Conservation (phyloP, 2,888 invertebrate genomes). For the Calameuta filiformis region DNA sequence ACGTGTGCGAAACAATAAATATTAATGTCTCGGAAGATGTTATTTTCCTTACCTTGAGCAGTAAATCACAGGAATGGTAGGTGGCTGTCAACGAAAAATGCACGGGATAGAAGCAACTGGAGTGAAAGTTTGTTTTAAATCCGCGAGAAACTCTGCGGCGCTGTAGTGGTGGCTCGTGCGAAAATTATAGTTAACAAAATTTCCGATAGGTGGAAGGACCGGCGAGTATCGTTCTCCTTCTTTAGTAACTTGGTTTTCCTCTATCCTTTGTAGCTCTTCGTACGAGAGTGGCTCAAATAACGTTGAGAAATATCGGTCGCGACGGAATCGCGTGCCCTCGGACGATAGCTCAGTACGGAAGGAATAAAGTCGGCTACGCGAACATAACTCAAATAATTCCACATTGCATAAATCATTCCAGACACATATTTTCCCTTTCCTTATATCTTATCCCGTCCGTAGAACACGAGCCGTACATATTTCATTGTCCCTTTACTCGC, state of each 20-base stretch:
- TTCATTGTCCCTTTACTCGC: conserved; percentile 33
- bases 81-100: conserved; percentile 64
- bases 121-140: conserved; percentile 60
- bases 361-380: conserved; percentile 7
- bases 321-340: conserved; percentile 6
- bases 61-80: conserved; percentile 61
- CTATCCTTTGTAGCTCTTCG: neutral
- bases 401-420: conserved; percentile 21
- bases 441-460: conserved; percentile 31
- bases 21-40: conserved; percentile 59
- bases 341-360: neutral
- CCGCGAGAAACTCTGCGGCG: conserved; percentile 32
- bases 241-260: neutral
- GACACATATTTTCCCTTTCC: conserved; percentile 20
- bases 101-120: conserved; percentile 56
- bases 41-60: conserved; percentile 46
- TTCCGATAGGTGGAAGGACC: neutral
- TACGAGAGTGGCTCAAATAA: neutral
- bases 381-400: conserved; percentile 9
- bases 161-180: neutral
- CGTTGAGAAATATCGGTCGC: neutral
- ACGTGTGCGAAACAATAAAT: conserved; percentile 61
- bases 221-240: neutral
- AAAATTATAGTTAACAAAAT: neutral
- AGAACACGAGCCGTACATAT: conserved; percentile 37